phyloP scores from a whole-genome alignment of 2,797 vertebrate species.

The Choloepus didactylus region DNA sequence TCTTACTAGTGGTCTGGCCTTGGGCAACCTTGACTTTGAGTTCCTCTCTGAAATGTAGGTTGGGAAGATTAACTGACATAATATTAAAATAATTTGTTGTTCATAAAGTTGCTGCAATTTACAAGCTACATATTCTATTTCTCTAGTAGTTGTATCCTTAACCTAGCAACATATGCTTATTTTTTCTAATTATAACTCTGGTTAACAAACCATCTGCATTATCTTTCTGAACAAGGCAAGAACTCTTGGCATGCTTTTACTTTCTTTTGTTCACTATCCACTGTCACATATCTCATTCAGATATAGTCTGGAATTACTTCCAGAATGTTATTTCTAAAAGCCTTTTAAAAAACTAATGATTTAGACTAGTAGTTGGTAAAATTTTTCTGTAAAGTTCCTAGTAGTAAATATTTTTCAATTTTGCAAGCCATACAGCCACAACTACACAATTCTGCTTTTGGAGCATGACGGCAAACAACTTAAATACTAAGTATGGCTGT shows the following conservation, averaged over 20 bases:
- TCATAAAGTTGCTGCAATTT: neutral
- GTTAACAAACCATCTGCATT: neutral
- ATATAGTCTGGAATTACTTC: no score
- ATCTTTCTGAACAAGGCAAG: neutral
- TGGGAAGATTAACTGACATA: neutral
- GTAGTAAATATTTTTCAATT: no score
- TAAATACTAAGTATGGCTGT: no score
- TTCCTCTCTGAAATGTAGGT: neutral
- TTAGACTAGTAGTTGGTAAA: no score
- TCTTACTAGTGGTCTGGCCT: neutral
- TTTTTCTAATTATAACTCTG: neutral
- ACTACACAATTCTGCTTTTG: no score
- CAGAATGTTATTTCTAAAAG: no score
- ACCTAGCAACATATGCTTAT: neutral
- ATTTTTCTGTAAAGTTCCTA: no score
- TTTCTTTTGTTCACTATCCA: no score
- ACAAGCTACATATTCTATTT: neutral
- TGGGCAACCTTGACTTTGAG: neutral
- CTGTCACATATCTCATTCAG: no score
- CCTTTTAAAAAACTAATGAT: no score
- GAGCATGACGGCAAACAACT: no score
- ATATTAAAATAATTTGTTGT: neutral
- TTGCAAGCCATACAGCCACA: no score
- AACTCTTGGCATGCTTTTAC: neutral
- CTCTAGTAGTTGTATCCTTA: neutral